Base-by-base conservation (phyloP, 2,797 vertebrate species). In the Acomys russatus region DNA sequence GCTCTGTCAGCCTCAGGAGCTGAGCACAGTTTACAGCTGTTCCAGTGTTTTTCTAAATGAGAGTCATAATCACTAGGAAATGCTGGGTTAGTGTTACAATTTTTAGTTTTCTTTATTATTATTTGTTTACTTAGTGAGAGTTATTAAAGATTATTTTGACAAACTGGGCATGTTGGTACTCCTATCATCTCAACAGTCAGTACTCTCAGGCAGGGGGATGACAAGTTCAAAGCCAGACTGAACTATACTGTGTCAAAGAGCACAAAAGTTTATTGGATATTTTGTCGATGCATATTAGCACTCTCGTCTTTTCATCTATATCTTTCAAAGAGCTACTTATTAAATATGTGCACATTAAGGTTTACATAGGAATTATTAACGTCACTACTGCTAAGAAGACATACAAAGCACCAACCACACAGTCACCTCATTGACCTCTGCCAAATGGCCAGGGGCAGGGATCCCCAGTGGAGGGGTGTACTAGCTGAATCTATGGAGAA, bases 301-400 rank as follows among this genome's bases (percentile, higher is more conserved):
- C 77, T 87, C 56, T 3, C 25, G 14, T 54, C 30, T 30, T 87
- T 44, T 93, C 54, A 38, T 51, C 88, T 70, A n/a, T 28, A 49
- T 44, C 66, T 90, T 96, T 74, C 25, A 96, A 85, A 54, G 22
- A 78, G 63, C 17, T 89, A 71, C 18, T 68, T 83, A 79, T 66
- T 73, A 74, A 92, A 71, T 51, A 82, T 25, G 6, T 33, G 0
- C 3, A 30, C 18, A 88, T 87, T 96, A 18, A 76, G 3, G 10
- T 35, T 91, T 78, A 84, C 70, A 28, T n/a, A n/a, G 56, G 14
- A 64, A 64, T 91, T 38, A 79, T 64, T 25, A 3, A 23, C 35
- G 44, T 54, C 56, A 64, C 22, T 38, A n/a, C 23, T 73, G 38
- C 18, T 59, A 56, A 49, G 20, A 51, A 70, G 35, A 78, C 25